phyloP scores from a whole-genome alignment of 2,797 vertebrate genomes.

The Acipenser oxyrinchus region DNA sequence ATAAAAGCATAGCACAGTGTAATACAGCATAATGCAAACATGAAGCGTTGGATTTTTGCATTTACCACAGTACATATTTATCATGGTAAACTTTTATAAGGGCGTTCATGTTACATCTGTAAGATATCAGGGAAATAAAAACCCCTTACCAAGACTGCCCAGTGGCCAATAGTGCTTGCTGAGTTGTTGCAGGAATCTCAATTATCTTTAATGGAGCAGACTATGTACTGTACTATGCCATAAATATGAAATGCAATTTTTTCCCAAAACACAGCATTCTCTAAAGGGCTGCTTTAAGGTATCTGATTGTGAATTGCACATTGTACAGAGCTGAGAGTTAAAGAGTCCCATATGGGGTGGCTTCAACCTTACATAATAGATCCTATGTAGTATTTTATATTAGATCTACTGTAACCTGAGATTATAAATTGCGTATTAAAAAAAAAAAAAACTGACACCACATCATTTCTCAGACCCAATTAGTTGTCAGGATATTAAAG shows the following conservation, averaged over 20 bases:
- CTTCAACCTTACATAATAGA: neutral
- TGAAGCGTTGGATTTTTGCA: no score
- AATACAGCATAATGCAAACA: no score
- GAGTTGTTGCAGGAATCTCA: constrained; percentile 1
- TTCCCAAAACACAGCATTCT: constrained; percentile 12
- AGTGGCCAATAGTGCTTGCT: neutral
- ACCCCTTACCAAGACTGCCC: neutral
- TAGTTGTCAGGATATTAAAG: neutral
- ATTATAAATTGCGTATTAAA: neutral
- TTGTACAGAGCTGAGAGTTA: constrained; percentile 8
- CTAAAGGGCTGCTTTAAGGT: constrained; percentile 11
- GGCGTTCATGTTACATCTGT: no score
- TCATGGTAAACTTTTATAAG: no score
- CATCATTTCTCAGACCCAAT: constrained; percentile 42
- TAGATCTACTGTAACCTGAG: constrained; percentile 1
- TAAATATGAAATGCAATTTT: constrained; percentile 9
- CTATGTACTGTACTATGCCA: constrained; percentile 3
- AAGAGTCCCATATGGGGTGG: constrained; percentile 7
- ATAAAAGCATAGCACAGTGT: no score
- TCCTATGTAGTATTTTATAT: constrained; percentile 3
- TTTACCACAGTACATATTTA: no score
- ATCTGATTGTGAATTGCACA: constrained; percentile 9
- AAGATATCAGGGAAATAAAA: neutral
- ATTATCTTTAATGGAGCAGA: constrained; percentile 3
- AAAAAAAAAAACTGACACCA: constrained; percentile 14